phyloP scores from a whole-genome alignment of 2,888 invertebrate species.

The Brachynemurus nebulosus region DNA sequence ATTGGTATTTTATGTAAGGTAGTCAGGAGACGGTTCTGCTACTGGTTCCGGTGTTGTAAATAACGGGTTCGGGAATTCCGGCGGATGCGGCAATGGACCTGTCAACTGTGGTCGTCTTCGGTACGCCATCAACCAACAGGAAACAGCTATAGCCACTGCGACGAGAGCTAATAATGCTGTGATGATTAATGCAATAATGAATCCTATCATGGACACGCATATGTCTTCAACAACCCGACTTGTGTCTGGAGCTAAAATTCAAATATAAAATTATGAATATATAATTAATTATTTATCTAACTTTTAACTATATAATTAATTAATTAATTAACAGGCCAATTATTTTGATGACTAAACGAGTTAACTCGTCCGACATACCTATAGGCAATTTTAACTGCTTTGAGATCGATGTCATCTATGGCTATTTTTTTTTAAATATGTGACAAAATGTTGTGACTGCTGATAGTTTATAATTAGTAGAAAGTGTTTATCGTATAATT shows the following conservation, averaged over 20 bases:
- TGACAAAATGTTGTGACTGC: too few relatives aligned
- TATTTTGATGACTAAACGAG: too few relatives aligned
- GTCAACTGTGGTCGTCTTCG: constrained; percentile 72
- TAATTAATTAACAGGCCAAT: too few relatives aligned
- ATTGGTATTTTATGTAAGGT: constrained; percentile 43
- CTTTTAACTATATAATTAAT: too few relatives aligned
- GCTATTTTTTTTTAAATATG: too few relatives aligned
- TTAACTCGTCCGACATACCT: too few relatives aligned
- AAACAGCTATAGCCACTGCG: constrained; percentile 87
- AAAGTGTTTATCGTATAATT: too few relatives aligned
- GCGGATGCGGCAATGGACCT: constrained; percentile 86
- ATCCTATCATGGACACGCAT: constrained; percentile 86
- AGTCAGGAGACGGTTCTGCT: constrained; percentile 71
- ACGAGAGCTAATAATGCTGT: constrained; percentile 84
- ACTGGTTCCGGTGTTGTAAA: constrained; percentile 72
- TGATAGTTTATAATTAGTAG: too few relatives aligned
- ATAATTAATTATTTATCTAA: too few relatives aligned
- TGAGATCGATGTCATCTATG: too few relatives aligned
- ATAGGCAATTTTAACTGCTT: too few relatives aligned
- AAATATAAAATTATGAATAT: constrained; percentile 1
- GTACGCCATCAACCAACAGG: constrained; percentile 92
- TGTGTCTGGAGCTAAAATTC: constrained; percentile 34
- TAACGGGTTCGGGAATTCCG: constrained; percentile 88
- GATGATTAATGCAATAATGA: constrained; percentile 82
- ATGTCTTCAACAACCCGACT: constrained; percentile 63